Evolutionary conservation across 2,797 vertebrate genomes (phyloP).

Genomic region (Chloroceryle inda): DNA sequence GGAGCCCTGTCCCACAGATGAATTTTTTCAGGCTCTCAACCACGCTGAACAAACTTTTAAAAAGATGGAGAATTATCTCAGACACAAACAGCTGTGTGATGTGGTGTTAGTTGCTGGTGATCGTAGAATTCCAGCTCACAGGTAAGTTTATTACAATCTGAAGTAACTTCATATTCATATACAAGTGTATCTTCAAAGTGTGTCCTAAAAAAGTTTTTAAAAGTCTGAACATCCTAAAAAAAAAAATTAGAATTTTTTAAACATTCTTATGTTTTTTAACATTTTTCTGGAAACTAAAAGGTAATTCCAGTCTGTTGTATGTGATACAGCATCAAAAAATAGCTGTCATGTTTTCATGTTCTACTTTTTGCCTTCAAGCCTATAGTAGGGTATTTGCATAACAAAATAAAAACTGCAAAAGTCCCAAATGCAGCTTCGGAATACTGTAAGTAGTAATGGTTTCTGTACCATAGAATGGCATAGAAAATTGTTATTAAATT

Average conservation of each 20-base stretch:
- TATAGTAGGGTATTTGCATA: background rate
- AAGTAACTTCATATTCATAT: background rate
- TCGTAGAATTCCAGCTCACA: constrained; percentile 95
- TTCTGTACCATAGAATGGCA: background rate
- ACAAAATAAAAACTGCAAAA: background rate
- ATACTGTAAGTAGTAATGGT: background rate
- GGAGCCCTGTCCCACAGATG: constrained; percentile 95
- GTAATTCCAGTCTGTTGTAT: background rate
- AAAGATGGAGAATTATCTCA: constrained; percentile 97
- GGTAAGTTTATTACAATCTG: constrained; percentile 79
- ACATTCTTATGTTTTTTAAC: background rate
- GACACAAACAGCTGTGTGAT: constrained; percentile 93
- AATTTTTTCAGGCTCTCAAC: constrained; percentile 94
- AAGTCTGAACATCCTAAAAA: background rate
- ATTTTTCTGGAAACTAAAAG: background rate
- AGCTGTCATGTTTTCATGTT: background rate
- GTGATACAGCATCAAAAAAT: background rate
- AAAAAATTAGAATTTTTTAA: background rate
- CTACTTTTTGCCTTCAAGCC: background rate
- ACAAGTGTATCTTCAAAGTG: background rate
- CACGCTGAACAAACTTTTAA: constrained; percentile 95
- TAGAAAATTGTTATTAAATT: background rate
- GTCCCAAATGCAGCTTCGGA: background rate
- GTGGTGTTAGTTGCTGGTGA: constrained; percentile 95
- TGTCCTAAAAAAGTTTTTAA: no score